These are phyloP conservation scores for Pyrrhia umbra DNA, from an alignment of 2,888 invertebrate species.

Conservation along the genomic window DNA sequence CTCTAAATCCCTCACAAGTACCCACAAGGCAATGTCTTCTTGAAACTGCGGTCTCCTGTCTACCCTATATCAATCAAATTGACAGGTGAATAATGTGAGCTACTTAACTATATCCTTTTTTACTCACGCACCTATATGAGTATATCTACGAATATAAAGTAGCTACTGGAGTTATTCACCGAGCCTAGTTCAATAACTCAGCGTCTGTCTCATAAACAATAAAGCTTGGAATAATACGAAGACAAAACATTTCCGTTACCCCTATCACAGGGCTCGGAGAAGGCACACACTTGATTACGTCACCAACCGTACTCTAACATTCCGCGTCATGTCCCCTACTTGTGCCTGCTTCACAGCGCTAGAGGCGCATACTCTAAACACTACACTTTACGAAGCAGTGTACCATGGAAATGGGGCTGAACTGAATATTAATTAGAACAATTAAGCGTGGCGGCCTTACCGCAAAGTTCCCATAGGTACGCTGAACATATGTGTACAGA, in stretches of 20 bases:
- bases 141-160: not conserved
- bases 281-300: slow-evolving; percentile 13
- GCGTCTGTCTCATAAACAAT: not conserved
- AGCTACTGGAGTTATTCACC: not conserved
- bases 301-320: slow-evolving; percentile 24
- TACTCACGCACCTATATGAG: not conserved
- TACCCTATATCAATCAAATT: slow-evolving; percentile 15
- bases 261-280: not conserved
- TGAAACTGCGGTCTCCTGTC: not conserved
- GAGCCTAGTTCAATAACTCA: not conserved
- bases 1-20: not conserved
- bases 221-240: slow-evolving; percentile 4
- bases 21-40: not conserved
- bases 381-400: not conserved
- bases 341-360: not conserved
- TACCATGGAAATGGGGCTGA: not conserved
- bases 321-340: slow-evolving; percentile 19
- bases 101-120: slow-evolving; percentile 12
- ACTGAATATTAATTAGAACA: no score
- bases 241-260: not conserved
- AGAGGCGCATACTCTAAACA: not conserved
- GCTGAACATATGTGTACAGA: no score
- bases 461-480: no score
- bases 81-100: slow-evolving; percentile 7
- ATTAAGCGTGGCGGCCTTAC: no score